phyloP scores from a whole-genome alignment of 1,140 invertebrate species.

The Diachasmimorpha longicaudata region DNA sequence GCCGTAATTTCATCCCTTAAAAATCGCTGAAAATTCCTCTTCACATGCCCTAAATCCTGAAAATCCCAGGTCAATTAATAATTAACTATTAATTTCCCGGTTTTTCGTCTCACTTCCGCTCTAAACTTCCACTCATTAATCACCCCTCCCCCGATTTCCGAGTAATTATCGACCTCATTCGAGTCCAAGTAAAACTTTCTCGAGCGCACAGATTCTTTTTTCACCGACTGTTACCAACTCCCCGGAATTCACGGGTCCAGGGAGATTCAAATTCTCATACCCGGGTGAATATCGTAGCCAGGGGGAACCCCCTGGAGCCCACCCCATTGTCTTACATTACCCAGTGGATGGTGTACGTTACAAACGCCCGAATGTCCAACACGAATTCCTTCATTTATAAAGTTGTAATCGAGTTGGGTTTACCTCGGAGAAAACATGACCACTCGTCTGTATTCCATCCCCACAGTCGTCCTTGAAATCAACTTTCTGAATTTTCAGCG shows the following conservation, averaged over 20 bases:
- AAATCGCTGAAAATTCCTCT: too few relatives aligned
- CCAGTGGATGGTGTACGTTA: background rate
- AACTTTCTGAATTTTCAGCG: background rate
- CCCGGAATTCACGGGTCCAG: background rate
- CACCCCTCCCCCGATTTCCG: too few relatives aligned
- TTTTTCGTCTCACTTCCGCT: too few relatives aligned
- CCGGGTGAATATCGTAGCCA: background rate
- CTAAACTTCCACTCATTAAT: too few relatives aligned
- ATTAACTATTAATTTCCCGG: too few relatives aligned
- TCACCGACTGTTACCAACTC: too few relatives aligned
- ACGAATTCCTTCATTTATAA: background rate
- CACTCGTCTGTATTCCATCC: background rate
- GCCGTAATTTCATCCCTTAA: too few relatives aligned
- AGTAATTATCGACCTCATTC: too few relatives aligned
- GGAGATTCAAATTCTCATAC: background rate
- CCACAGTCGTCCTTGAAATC: background rate
- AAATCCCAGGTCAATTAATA: too few relatives aligned
- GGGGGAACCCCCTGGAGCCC: background rate
- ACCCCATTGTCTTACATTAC: background rate
- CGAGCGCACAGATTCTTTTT: too few relatives aligned
- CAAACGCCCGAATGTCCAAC: background rate
- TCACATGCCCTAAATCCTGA: too few relatives aligned
- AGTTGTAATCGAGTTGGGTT: background rate
- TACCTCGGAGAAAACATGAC: background rate
- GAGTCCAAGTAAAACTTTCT: too few relatives aligned